Evolutionary conservation across 2,888 invertebrate species (phyloP).

Genomic region (Dasysyrphus albostriatus): DNA sequence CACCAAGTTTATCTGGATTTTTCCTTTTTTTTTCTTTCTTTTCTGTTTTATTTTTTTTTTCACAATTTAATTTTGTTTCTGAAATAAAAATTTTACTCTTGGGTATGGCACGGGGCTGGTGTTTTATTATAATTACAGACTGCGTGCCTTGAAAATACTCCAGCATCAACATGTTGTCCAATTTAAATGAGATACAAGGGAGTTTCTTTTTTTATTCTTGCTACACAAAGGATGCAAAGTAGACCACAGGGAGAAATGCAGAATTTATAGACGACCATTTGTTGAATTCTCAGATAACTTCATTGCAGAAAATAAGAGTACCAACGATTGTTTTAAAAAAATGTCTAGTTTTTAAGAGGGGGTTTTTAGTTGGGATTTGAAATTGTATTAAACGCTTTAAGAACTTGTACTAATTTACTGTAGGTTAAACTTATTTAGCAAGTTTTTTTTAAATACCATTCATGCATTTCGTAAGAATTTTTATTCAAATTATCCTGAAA

Average conservation of each 20-base stretch:
- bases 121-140: constrained; percentile 12
- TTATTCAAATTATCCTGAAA: no score
- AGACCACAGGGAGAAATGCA: neutral
- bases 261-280: neutral
- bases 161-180: constrained; percentile 13
- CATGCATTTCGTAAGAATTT: no score
- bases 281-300: neutral
- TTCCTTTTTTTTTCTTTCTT: neutral
- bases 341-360: no score
- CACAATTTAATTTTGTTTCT: neutral
- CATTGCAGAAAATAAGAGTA: neutral
- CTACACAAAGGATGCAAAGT: neutral
- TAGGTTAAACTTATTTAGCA: no score
- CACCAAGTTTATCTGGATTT: constrained; percentile 46
- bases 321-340: neutral
- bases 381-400: no score
- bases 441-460: no score
- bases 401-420: no score
- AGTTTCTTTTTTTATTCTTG: neutral
- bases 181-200: constrained; percentile 5
- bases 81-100: constrained; percentile 21
- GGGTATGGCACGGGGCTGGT: neutral
- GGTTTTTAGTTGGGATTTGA: no score
- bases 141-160: neutral
- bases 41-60: neutral